Conservation (phyloP, 2,797 vertebrate genomes). For the Acipenser ruthenus region DNA sequence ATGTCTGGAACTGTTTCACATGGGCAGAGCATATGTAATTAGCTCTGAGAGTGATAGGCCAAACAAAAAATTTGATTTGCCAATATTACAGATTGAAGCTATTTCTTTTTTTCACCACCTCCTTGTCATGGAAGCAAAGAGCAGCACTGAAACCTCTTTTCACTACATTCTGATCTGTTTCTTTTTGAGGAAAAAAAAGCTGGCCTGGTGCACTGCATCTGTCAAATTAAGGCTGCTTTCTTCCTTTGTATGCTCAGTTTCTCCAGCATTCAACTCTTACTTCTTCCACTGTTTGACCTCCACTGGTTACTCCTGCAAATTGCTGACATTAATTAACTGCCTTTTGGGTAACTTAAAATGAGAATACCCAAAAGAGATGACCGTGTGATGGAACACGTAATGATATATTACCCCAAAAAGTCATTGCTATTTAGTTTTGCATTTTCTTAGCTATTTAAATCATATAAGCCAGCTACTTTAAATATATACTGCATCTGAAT, state of each 20-base stretch:
- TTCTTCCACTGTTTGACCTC: neutral
- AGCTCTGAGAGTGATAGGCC: constrained; percentile 21
- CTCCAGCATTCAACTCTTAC: neutral
- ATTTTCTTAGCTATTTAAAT: no score
- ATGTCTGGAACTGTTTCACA: constrained; percentile 24
- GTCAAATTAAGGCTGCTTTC: neutral
- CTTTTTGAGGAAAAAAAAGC: neutral
- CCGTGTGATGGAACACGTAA: neutral
- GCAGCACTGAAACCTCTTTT: no score
- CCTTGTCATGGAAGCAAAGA: neutral
- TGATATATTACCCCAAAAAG: neutral
- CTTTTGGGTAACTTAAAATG: neutral
- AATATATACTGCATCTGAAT: no score
- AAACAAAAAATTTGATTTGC: constrained; percentile 19
- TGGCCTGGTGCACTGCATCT: neutral
- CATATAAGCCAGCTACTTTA: no score
- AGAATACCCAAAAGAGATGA: neutral
- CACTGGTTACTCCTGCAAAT: neutral
- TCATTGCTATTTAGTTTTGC: neutral
- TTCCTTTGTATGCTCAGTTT: neutral
- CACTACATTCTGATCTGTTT: neutral
- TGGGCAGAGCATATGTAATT: constrained; percentile 34
- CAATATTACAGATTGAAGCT: neutral
- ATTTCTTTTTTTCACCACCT: neutral
- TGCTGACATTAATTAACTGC: constrained; percentile 1